Evolutionary conservation across 2,797 vertebrate genomes (phyloP).

Genomic region (Smutsia temminckii): DNA sequence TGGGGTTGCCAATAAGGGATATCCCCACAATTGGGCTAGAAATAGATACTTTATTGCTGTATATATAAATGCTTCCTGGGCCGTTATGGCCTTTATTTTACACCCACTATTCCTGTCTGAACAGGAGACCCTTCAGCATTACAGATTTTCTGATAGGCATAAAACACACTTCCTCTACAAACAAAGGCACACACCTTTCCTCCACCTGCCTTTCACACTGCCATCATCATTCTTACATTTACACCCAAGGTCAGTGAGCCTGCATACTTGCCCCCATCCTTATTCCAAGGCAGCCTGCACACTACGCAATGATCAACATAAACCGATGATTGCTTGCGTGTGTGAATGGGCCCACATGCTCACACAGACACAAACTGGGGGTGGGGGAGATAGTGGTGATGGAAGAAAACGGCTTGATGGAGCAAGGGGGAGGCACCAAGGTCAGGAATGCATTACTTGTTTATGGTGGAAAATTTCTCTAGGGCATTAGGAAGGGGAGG

Average conservation of each 20-base stretch:
- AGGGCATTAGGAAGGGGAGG: constrained; percentile 54
- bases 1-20: background rate
- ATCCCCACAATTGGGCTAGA: background rate
- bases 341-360: background rate
- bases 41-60: background rate
- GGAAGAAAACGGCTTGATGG: constrained; percentile 32
- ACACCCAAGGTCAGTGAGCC: background rate
- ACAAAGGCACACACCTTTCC: background rate
- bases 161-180: background rate
- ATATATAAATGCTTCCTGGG: background rate
- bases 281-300: background rate
- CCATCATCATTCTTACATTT: background rate
- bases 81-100: background rate
- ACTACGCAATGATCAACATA: background rate
- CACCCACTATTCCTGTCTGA: background rate
- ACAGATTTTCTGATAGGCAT: background rate
- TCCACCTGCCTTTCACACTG: background rate
- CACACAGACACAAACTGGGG: background rate
- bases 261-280: background rate
- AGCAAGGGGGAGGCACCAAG: background rate
- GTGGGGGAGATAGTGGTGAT: background rate
- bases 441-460: constrained; percentile 61
- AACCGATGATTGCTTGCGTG: background rate
- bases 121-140: background rate
- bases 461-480: constrained; percentile 75